Evolutionary conservation across 1,140 invertebrate species (phyloP).

Genomic region (Platorchestia sp.): DNA sequence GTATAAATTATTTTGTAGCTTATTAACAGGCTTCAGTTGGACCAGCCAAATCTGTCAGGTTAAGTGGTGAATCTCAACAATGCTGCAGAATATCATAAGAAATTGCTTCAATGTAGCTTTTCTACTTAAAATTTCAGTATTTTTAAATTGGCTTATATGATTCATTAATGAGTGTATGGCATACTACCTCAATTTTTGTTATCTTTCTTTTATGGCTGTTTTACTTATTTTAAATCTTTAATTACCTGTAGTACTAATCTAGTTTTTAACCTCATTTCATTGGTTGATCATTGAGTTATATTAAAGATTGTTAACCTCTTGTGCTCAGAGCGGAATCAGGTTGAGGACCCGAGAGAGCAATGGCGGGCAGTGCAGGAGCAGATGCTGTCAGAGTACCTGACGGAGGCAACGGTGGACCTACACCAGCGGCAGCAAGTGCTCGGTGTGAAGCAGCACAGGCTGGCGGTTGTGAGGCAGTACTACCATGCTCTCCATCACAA

Average conservation of each 20-base stretch:
- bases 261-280: neutral
- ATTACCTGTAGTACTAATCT: neutral
- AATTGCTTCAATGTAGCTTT: neutral
- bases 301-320: neutral
- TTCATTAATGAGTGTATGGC: neutral
- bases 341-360: constrained; percentile 95
- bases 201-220: neutral
- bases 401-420: constrained; percentile 93
- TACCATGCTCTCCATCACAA: constrained; percentile 88
- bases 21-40: neutral
- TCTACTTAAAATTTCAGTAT: neutral
- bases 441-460: constrained; percentile 93
- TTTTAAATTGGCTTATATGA: neutral
- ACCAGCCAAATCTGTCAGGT: neutral
- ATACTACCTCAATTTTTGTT: neutral
- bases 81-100: neutral
- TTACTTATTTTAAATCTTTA: neutral
- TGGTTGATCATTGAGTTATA: neutral
- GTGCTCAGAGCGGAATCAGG: constrained; percentile 87
- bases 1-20: neutral
- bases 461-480: constrained; percentile 93
- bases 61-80: no score
- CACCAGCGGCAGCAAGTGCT: constrained; percentile 95
- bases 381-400: constrained; percentile 96
- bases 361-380: constrained; percentile 95